Conservation (phyloP, 2,113 vertebrate species). For the Lophura nycthemera region DNA sequence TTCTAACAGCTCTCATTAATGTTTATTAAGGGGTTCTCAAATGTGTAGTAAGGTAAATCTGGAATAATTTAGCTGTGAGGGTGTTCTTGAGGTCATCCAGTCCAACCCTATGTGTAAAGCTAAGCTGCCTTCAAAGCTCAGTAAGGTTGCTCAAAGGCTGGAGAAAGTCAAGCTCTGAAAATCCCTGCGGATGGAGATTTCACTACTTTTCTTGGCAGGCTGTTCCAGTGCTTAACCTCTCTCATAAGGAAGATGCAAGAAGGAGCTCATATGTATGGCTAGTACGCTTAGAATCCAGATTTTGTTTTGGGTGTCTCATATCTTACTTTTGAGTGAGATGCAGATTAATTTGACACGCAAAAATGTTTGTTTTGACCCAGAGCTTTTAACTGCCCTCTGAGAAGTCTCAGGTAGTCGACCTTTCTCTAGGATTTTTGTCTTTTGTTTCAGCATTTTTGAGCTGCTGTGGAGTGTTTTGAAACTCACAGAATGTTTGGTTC, state of each 20-base stretch:
- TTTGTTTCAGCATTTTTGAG: not conserved
- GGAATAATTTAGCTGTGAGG: not conserved
- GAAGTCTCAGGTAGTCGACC: not conserved
- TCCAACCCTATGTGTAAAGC: not conserved
- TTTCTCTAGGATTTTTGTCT: not conserved
- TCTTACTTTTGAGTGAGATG: not conserved
- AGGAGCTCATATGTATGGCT: not conserved
- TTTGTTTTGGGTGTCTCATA: not conserved
- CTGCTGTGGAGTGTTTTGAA: not conserved
- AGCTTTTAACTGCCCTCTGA: not conserved
- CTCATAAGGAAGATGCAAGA: not conserved
- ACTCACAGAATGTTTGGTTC: not conserved
- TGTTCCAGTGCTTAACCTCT: not conserved
- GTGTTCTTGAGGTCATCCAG: not conserved
- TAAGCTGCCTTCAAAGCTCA: not conserved
- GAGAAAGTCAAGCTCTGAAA: slow-evolving; percentile 33
- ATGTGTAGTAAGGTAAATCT: not conserved
- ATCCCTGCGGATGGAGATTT: not conserved
- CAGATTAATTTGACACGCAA: not conserved
- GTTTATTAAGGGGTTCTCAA: not conserved
- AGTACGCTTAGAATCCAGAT: not conserved
- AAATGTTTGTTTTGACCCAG: not conserved
- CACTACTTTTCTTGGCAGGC: not conserved
- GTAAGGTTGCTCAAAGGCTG: not conserved
- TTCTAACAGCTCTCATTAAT: not conserved